These are phyloP conservation scores for Arctocebus calabarensis DNA, from an alignment of 2,797 vertebrate genomes.

Conservation along the genomic window DNA sequence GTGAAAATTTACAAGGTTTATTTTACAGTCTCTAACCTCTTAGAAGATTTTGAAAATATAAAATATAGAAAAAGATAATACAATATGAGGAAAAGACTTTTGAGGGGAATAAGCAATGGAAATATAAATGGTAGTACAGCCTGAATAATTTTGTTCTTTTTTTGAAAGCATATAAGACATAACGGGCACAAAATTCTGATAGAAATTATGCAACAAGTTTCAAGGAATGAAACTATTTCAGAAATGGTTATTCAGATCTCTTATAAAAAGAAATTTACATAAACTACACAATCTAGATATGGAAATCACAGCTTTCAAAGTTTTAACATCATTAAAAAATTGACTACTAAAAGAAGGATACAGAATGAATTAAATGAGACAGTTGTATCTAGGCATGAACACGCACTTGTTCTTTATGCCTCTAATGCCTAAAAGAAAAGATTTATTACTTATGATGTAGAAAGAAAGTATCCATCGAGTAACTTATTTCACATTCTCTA, in stretches of 20 bases:
- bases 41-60: slow-evolving; percentile 3
- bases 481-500: neutral
- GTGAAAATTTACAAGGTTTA: slow-evolving; percentile 36
- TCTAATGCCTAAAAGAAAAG: neutral
- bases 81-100: neutral
- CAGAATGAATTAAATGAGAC: neutral
- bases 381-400: no score
- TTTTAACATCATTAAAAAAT: neutral
- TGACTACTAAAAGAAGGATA: neutral
- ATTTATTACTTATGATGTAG: neutral
- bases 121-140: neutral
- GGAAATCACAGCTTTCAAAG: neutral
- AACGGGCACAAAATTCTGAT: neutral
- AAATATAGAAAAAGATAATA: neutral
- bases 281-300: neutral
- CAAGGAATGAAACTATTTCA: neutral
- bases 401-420: neutral
- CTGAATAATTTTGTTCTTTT: neutral
- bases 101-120: neutral
- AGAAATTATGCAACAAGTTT: neutral
- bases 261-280: neutral
- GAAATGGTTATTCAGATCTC: neutral
- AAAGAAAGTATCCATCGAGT: neutral
- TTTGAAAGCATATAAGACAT: neutral
- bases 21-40: slow-evolving; percentile 26